Base-by-base conservation (phyloP, 2,113 vertebrate species). In the Cettia cetti region DNA sequence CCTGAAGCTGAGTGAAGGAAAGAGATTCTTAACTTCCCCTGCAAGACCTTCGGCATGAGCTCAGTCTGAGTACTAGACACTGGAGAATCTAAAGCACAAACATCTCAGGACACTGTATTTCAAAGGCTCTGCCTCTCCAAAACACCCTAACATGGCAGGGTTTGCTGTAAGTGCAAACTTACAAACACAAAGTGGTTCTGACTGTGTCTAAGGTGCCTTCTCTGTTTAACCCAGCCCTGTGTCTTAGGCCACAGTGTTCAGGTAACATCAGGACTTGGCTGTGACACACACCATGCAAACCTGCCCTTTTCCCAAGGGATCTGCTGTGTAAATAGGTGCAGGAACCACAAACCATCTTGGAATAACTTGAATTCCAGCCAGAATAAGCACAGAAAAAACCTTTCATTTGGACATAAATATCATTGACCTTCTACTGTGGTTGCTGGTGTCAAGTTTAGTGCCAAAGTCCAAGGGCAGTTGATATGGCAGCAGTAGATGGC, bases 381-480 rank as follows among this genome's bases (percentile, higher is more conserved):
- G 33, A 49, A 65, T 64, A 90, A 94, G 49, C 65, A 75, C 8
- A 78, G 76, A 71, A 89, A 90, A 22, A 28, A 12, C 15, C n/a
- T 56, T 89, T 35, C 71, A 35, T 95, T 92, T 89, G 63, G 37
- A 39, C 2, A 5, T 77, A 60, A 89, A 92, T 54, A 86, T 39
- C 21, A 59, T 33, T 0, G 1, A 42, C 52, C 60, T 86, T 49
- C 80, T 84, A 5, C 52, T 53, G 60, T 4, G 3, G 82, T 45
- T 83, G 24, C 30, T 86, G 71, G 79, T 94, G 92, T 95, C 83
- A 90, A 60, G 64, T 60, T 57, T 60, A 64, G 78, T 69, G 82
- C 14, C 28, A 2, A 92, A 94, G 92, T 94, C 93, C 90, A 81
- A 81, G 70, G 59, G 39, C 79, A 72, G 61, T 53, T 95, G 88